Conservation (phyloP, 2,888 invertebrate species). For the Sthenelais limicola region DNA sequence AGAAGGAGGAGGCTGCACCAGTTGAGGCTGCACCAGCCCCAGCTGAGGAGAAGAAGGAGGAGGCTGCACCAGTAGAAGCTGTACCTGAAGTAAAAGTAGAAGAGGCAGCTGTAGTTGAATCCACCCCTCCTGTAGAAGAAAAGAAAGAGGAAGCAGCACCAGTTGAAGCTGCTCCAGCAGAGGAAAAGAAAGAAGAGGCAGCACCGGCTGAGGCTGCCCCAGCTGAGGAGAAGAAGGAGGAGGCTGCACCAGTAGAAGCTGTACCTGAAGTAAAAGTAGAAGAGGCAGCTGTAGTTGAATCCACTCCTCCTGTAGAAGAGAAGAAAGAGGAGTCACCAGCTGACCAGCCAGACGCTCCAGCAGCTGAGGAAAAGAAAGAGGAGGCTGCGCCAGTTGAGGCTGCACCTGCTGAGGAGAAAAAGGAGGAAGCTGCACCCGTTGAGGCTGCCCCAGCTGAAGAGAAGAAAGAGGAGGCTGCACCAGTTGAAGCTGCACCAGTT, state of each 20-base stretch:
- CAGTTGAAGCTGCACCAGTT: neutral
- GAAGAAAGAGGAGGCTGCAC: neutral
- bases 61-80: constrained; percentile 16
- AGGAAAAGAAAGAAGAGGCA: constrained; percentile 15
- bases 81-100: constrained; percentile 1
- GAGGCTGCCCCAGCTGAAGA: constrained; percentile 7
- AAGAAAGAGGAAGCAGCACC: neutral
- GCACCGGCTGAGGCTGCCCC: neutral
- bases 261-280: neutral
- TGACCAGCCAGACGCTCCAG: neutral
- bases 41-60: constrained; percentile 23
- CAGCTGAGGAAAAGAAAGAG: constrained; percentile 28
- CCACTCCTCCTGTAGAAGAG: constrained; percentile 10
- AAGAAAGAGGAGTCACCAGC: constrained; percentile 20
- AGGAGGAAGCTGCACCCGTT: constrained; percentile 23
- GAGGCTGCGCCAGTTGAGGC: constrained; percentile 13
- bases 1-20: constrained; percentile 26
- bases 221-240: constrained; percentile 11
- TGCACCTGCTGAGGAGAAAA: constrained; percentile 7
- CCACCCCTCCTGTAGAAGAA: neutral
- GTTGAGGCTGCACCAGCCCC: neutral
- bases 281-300: too few relatives aligned
- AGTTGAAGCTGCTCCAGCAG: constrained; percentile 17
- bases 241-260: constrained; percentile 22
- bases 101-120: neutral